Conservation (phyloP, 2,888 invertebrate genomes). For the Pammene aurita region DNA sequence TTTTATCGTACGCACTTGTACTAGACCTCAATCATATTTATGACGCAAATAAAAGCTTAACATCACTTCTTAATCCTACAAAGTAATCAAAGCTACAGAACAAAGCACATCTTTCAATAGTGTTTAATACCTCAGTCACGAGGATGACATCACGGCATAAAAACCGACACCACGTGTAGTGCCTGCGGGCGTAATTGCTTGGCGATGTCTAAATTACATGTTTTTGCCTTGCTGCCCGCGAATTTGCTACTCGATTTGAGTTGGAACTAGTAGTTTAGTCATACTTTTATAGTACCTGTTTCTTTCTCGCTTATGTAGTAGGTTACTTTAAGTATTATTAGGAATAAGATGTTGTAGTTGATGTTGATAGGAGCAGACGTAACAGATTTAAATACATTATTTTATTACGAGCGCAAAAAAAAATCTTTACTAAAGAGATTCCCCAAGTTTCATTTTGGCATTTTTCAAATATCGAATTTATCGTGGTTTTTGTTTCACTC, state of each 20-base stretch:
- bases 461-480: no score
- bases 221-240: conserved; percentile 19
- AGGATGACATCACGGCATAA: conserved; percentile 35
- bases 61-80: background rate
- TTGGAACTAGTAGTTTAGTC: conserved; percentile 5
- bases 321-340: background rate
- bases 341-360: background rate
- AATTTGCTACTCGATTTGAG: conserved; percentile 31
- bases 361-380: no score
- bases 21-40: no score
- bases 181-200: conserved; percentile 32
- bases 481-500: no score
- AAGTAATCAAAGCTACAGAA: conserved; percentile 6
- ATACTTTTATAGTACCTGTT: background rate
- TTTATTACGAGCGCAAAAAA: no score
- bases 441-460: no score
- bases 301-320: background rate
- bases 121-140: conserved; percentile 23
- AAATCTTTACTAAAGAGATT: no score
- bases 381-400: no score
- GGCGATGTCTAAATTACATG: conserved; percentile 38
- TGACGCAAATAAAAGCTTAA: no score
- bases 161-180: conserved; percentile 33
- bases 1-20: no score
- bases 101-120: conserved; percentile 16